phyloP scores from a whole-genome alignment of 2,113 vertebrate genomes.

The Herpetotheres cachinnans region DNA sequence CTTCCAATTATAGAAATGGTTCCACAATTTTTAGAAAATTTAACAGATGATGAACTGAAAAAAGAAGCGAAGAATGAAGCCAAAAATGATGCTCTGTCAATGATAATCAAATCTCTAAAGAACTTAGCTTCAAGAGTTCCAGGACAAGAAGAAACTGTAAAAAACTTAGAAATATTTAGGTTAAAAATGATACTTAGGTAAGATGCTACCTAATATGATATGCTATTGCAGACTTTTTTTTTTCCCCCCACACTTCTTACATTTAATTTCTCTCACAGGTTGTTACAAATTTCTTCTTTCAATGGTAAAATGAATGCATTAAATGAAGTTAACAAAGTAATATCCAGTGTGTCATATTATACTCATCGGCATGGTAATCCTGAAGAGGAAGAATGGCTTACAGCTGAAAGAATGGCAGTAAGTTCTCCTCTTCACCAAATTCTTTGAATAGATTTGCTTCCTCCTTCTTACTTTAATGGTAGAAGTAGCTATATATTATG shows the following conservation, averaged over 20 bases:
- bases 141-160: slow-evolving; percentile 98
- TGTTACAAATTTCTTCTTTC: slow-evolving; percentile 99
- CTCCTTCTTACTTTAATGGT: neutral
- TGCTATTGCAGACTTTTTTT: neutral
- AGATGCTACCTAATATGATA: slow-evolving; percentile 53
- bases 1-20: slow-evolving; percentile 99
- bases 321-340: slow-evolving; percentile 99
- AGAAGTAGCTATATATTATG: neutral
- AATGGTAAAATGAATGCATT: slow-evolving; percentile 99
- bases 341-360: slow-evolving; percentile 98
- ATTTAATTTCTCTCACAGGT: slow-evolving; percentile 76
- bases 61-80: slow-evolving; percentile 99
- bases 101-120: slow-evolving; percentile 99
- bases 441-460: neutral
- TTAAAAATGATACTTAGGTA: slow-evolving; percentile 99
- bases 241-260: neutral
- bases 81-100: slow-evolving; percentile 99
- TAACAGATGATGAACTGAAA: slow-evolving; percentile 99
- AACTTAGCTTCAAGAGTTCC: slow-evolving; percentile 98
- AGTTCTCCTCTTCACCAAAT: slow-evolving; percentile 46
- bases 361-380: slow-evolving; percentile 96
- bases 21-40: slow-evolving; percentile 99
- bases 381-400: slow-evolving; percentile 98
- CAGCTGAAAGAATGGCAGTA: slow-evolving; percentile 98
- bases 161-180: slow-evolving; percentile 99